A percentile compares a stretch with the other conserved stretches of the same genome.
Conservation (phyloP, 1,140 invertebrate species). For the roundworm (Caenorhabditis elegans) region WBcel235 BX284603.4:5494001-5494500, state of each 20-base stretch:
- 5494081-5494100: not conserved
- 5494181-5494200: slow-evolving; percentile 68
- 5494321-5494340: slow-evolving; percentile 48
- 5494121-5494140: slow-evolving; percentile 64
- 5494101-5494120: slow-evolving; percentile 21
- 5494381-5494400: slow-evolving; percentile 72
- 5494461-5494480: slow-evolving; percentile 73
- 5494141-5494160: slow-evolving; percentile 69
- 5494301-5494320: slow-evolving; percentile 56
- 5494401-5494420: slow-evolving; percentile 73
- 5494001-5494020: no score
- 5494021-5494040: no score
- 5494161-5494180: slow-evolving; percentile 68
- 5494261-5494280: slow-evolving; percentile 36
- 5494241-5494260: not conserved
- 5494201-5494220: slow-evolving; percentile 68
- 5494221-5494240: slow-evolving; percentile 54
- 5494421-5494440: slow-evolving; percentile 72
- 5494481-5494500: slow-evolving; percentile 74
- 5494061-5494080: no score
- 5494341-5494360: slow-evolving; percentile 76
- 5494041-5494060: no score
- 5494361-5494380: slow-evolving; percentile 74
- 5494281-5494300: slow-evolving; percentile 58
- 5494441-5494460: slow-evolving; percentile 67